Evolutionary conservation across 2,888 invertebrate genomes (phyloP).

Genomic region (Dynastes maya): DNA sequence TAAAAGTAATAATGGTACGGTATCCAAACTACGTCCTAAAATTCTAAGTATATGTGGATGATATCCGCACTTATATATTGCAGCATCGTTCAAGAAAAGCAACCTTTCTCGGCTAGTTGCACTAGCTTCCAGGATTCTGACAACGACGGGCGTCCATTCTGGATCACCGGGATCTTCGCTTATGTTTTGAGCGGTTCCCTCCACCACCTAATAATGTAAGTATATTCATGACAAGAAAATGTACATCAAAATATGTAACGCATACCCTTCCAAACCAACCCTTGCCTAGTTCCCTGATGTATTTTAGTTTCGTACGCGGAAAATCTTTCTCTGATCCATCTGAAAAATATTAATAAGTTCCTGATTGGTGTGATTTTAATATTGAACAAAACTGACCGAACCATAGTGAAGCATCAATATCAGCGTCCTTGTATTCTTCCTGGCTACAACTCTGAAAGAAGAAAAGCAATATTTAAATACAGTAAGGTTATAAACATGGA

Average conservation of each 20-base stretch:
- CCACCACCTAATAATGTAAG: conserved; percentile 76
- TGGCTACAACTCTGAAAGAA: conserved; percentile 63
- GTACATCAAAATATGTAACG: conserved; percentile 48
- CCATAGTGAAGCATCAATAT: conserved; percentile 70
- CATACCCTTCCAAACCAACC: conserved; percentile 88
- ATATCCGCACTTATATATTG: conserved; percentile 78
- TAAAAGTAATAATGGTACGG: conserved; percentile 84
- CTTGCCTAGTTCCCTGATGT: conserved; percentile 85
- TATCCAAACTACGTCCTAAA: conserved; percentile 83
- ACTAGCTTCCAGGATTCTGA: conserved; percentile 85
- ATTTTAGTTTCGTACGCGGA: conserved; percentile 84
- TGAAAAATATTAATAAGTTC: conserved; percentile 59
- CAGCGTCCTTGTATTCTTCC: conserved; percentile 66
- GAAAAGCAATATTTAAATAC: conserved; percentile 16
- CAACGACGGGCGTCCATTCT: conserved; percentile 77
- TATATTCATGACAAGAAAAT: not conserved
- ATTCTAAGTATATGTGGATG: conserved; percentile 84
- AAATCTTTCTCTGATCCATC: conserved; percentile 76
- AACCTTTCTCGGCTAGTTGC: conserved; percentile 84
- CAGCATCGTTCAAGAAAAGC: conserved; percentile 84
- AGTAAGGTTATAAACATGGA: conserved; percentile 8
- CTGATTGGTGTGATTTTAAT: not conserved
- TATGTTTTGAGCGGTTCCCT: conserved; percentile 80
- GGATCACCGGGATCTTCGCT: conserved; percentile 62
- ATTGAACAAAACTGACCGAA: conserved; percentile 67